A percentile compares a stretch with the other conserved stretches of the same genome.
phyloP scores from a whole-genome alignment of 2,113 vertebrate species.

The Aix galericulata region DNA sequence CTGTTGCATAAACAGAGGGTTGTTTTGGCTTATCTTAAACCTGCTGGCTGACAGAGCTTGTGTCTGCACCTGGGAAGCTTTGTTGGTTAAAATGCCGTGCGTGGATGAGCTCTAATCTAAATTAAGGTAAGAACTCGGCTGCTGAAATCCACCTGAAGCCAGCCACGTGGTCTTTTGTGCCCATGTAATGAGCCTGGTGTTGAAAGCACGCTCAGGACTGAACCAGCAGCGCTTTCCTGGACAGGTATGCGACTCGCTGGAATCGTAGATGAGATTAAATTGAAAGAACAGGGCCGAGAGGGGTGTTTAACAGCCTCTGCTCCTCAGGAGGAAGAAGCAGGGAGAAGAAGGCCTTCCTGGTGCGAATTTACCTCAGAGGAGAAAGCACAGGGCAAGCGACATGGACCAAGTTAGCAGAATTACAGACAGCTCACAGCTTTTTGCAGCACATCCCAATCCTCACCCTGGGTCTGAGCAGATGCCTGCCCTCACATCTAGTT shows the following conservation, averaged over 20 bases:
- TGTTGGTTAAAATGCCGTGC: not conserved
- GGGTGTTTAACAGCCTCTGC: not conserved
- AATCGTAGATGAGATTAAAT: not conserved
- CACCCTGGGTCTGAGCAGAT: not conserved
- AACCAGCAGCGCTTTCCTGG: not conserved
- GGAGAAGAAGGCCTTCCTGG: not conserved
- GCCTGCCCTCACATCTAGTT: not conserved
- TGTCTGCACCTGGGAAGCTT: constrained; percentile 25
- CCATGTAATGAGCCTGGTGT: rapidly evolving
- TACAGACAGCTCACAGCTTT: not conserved
- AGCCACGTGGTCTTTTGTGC: not conserved
- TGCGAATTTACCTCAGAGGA: not conserved
- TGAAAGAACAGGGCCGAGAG: not conserved
- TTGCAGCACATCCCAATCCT: not conserved
- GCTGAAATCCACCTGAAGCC: not conserved
- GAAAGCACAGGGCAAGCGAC: not conserved
- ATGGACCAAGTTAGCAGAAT: too few species aligned
- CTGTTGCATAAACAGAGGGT: constrained; percentile 18
- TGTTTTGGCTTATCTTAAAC: not conserved
- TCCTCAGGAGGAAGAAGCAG: not conserved
- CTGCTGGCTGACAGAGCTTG: not conserved
- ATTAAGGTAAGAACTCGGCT: not conserved
- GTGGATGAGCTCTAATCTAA: not conserved
- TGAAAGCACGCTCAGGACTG: not conserved
- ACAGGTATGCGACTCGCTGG: not conserved